phyloP scores from a whole-genome alignment of 1,140 invertebrate genomes.

The Zaprionus taronus region DNA sequence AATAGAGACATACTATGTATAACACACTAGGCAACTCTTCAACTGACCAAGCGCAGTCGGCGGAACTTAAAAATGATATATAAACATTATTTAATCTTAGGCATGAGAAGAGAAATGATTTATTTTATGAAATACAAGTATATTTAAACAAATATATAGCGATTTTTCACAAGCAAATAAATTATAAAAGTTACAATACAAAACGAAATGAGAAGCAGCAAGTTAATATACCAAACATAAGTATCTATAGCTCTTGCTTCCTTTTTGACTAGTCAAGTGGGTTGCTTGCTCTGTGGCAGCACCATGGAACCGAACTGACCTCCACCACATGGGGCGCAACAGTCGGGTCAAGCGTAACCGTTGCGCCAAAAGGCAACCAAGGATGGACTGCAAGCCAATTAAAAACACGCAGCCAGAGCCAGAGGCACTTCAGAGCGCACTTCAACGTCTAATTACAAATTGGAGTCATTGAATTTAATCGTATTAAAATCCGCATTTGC shows the following conservation, averaged over 20 bases:
- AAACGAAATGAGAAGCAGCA: constrained; percentile 17
- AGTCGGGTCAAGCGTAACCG: constrained; percentile 79
- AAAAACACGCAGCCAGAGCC: constrained; percentile 70
- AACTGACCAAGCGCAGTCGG: constrained; percentile 28
- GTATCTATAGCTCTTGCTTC: constrained; percentile 14
- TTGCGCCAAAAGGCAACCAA: constrained; percentile 83
- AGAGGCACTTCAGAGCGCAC: constrained; percentile 36
- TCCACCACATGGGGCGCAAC: constrained; percentile 45
- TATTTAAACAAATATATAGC: constrained; percentile 71
- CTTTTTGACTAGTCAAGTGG: constrained; percentile 21
- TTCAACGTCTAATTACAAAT: constrained; percentile 82
- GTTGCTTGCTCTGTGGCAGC: constrained; percentile 29
- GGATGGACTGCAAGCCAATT: constrained; percentile 81
- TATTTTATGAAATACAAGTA: constrained; percentile 64
- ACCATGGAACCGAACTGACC: constrained; percentile 58
- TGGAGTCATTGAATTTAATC: constrained; percentile 81
- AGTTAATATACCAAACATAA: neutral
- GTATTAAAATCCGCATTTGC: constrained; percentile 70
- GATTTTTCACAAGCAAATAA: constrained; percentile 80
- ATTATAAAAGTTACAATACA: constrained; percentile 71
- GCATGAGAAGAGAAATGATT: constrained; percentile 65
- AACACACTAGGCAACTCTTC: constrained; percentile 39
- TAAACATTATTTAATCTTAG: constrained; percentile 43
- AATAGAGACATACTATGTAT: constrained; percentile 33
- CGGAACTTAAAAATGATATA: constrained; percentile 53